Base-by-base conservation (phyloP, 2,888 invertebrate genomes). In the Hydroisotoma schaefferi region DNA sequence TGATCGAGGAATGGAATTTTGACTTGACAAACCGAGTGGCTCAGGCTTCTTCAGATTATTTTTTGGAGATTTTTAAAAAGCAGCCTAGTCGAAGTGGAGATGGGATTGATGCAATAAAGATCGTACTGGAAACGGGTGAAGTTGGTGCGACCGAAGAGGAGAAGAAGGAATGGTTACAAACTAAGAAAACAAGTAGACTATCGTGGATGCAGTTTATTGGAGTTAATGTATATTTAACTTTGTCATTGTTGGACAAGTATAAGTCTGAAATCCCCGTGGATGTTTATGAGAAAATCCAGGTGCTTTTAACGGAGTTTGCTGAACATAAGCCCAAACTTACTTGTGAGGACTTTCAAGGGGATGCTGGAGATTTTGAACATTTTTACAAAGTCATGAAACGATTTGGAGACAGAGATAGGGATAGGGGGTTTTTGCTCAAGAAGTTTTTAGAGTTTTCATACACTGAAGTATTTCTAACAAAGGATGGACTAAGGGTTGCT, bases 251-350 rank as follows among this genome's bases (percentile, higher is more conserved):
- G 1, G 51, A 58, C 8, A 59, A 57, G 44, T 46, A 48, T 49
- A 27, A 27, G 18, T 26, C 28, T 20, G 22, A 26, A 1, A 28
- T 48, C 2, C 27, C 57, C 38, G 28, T 25, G 8, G 43, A 40
- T 3, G 20, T 44, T 22, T 38, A 29, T 2, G 43, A 33, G 4
- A 25, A 25, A 22, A 26, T 57, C 20, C 2, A 54, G 18, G 27
- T 52, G 33, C 18, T 18, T 15, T 20, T 54, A 10, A 3, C 56
- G 1, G n/a, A 48, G 0, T 54, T 57, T 47, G 33, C 37, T 1
- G 1, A 44, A 6, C 53, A 56, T 20, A 68, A 65, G 25, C 68
- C 70, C 0, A 68, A 70, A 49, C 53, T 60, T 27, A 57, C 56
- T 23, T 38, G 38, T 12, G 59, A 64, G 4, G 70, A 70, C 22